Base-by-base conservation (phyloP, 2,797 vertebrate species). In the Gastrophryne carolinensis region DNA sequence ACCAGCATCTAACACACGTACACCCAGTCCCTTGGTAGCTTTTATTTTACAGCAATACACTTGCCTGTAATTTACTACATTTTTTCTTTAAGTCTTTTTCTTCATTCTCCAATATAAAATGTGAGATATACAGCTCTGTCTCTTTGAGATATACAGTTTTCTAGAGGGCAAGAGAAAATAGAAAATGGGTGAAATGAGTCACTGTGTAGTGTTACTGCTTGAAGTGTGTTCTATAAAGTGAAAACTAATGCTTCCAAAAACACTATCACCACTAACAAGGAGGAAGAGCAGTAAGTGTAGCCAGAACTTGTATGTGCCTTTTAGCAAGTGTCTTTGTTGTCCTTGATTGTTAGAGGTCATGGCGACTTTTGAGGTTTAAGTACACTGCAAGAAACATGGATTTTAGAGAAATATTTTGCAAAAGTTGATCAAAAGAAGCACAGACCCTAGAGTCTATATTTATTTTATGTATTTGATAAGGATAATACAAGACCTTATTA, bases 311-410 rank as follows among this genome's bases (percentile, higher is more conserved):
- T n/a, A 64, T 10, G 61, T 29, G 23, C 26, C 61, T 64, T 64
- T 47, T 63, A 63, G 26, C 37, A 27, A 35, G 13, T 17, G n/a
- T 44, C 39, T 44, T 44, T 44, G 61, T 44, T 44, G 37, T 10
- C 41, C 60, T 62, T 62, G 34, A 61, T 39, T 61, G 58, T 47
- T 64, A 64, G 26, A 64, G 61, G 61, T 64, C 61, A 64, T 8
- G 19, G 15, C 47, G 12, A 44, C 6, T 63, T 63, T 24, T 63
- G n/a, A 41, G n/a, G 24, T 12, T 29, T 29, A 1, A 11, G 23
- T 17, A 29, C 3, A 11, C 29, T 64, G 4, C 3, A 47, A 5
- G 9, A 30, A 30, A 39, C n/a, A 19, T 5, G 3, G 23, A 64
- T 7, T 64, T 64, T 44, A 29, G n/a, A 29, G 12, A 27, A 39